Conservation (phyloP, 2,113 vertebrate genomes). For the Pedetes capensis region DNA sequence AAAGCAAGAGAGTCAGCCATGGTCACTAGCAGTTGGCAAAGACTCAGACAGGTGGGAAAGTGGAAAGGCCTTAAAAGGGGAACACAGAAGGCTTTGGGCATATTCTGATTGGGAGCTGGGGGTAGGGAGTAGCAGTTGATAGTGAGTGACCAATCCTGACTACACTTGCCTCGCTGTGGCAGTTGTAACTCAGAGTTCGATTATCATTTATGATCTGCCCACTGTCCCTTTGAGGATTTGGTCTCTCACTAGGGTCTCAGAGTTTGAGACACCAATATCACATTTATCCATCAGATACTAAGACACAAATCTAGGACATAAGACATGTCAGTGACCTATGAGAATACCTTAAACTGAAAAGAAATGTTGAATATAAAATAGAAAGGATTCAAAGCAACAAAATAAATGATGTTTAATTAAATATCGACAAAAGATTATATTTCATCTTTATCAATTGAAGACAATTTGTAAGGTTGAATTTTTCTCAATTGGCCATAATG, state of each 20-base stretch:
- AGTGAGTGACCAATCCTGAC: not conserved
- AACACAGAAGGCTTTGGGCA: not conserved
- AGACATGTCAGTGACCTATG: not conserved
- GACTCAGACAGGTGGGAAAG: not conserved
- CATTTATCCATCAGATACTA: not conserved
- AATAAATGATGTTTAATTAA: not conserved
- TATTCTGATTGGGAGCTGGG: not conserved
- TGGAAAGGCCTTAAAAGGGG: not conserved
- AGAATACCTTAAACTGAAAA: not conserved
- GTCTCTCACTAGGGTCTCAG: not conserved
- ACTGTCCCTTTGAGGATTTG: not conserved
- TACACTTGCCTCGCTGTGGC: not conserved
- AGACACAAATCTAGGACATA: not conserved
- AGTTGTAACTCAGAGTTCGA: not conserved
- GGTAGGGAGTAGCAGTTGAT: not conserved
- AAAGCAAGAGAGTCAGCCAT: not conserved
- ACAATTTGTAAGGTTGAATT: not conserved
- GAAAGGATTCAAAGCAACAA: not conserved
- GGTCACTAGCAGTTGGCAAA: not conserved
- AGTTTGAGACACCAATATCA: not conserved
- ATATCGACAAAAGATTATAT: not conserved
- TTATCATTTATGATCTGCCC: not conserved
- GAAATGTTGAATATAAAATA: not conserved
- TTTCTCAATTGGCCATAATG: not conserved
- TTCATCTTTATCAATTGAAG: not conserved